A percentile compares a stretch with the other conserved stretches of the same genome.
Evolutionary conservation across 1,140 invertebrate genomes (phyloP).

Genomic region (Caenorhabditis tropicalis): DNA sequence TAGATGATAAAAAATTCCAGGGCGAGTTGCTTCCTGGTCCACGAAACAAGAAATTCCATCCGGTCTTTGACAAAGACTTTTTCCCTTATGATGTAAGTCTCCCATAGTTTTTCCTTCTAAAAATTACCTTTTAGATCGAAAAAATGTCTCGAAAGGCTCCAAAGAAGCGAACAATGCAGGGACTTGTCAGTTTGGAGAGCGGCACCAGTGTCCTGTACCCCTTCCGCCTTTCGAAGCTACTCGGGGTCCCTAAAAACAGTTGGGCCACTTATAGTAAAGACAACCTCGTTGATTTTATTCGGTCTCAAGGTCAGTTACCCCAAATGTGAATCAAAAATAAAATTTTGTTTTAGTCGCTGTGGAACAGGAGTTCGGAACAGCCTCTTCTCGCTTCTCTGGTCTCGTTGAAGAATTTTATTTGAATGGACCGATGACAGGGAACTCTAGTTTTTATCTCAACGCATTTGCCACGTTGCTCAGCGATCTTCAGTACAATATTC

Average conservation of each 20-base stretch:
- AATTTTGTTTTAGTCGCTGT: not conserved
- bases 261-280: constrained; percentile 39
- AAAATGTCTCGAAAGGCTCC: constrained; percentile 45
- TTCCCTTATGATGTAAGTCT: constrained; percentile 9
- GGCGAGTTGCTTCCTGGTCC: not conserved
- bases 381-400: not conserved
- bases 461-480: constrained; percentile 38
- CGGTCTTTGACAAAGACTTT: constrained; percentile 45
- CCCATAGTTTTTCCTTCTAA: not conserved
- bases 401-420: constrained; percentile 46
- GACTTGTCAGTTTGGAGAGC: constrained; percentile 41
- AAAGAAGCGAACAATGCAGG: constrained; percentile 49
- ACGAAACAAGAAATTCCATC: constrained; percentile 46
- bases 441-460: constrained; percentile 40
- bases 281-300: constrained; percentile 37
- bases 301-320: not conserved
- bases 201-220: not conserved
- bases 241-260: constrained; percentile 37
- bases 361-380: constrained; percentile 36
- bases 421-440: constrained; percentile 6
- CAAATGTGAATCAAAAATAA: no score
- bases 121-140: constrained; percentile 11
- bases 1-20: not conserved
- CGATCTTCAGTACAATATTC: constrained; percentile 50
- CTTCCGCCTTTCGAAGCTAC: not conserved